These are phyloP conservation scores for Tinea trinotella DNA, from an alignment of 2,888 invertebrate species.

Conservation along the genomic window DNA sequence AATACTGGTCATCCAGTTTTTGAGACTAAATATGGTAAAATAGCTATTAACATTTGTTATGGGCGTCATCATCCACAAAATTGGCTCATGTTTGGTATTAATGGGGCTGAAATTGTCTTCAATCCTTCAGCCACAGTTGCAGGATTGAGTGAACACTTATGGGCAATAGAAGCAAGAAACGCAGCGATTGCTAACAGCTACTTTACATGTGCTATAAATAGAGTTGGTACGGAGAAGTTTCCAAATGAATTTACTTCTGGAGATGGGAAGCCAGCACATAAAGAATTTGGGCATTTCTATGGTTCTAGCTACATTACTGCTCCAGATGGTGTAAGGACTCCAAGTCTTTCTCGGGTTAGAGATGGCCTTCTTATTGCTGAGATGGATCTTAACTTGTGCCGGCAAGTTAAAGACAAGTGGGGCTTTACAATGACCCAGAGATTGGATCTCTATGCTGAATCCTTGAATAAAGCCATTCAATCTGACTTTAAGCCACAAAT, in stretches of 20 bases:
- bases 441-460: conserved; percentile 89
- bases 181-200: conserved; percentile 98
- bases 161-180: conserved; percentile 96
- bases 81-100: conserved; percentile 98
- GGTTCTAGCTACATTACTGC: conserved; percentile 96
- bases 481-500: conserved; percentile 48
- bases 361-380: conserved; percentile 93
- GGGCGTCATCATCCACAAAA: conserved; percentile 98
- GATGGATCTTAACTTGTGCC: conserved; percentile 93
- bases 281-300: conserved; percentile 96
- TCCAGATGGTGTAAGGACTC: conserved; percentile 94
- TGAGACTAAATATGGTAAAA: conserved; percentile 86
- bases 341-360: conserved; percentile 81
- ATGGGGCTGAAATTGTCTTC: conserved; percentile 99
- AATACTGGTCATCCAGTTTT: conserved; percentile 97
- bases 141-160: conserved; percentile 89
- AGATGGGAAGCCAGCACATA: conserved; percentile 83
- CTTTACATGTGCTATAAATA: conserved; percentile 93
- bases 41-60: conserved; percentile 97
- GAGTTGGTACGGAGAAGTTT: conserved; percentile 93
- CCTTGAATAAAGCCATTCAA: conserved; percentile 63
- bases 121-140: conserved; percentile 98
- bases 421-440: conserved; percentile 97
- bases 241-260: conserved; percentile 71
- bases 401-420: conserved; percentile 96